These are phyloP conservation scores for Musca vetustissima DNA, from an alignment of 1,140 invertebrate species.

Conservation along the genomic window DNA sequence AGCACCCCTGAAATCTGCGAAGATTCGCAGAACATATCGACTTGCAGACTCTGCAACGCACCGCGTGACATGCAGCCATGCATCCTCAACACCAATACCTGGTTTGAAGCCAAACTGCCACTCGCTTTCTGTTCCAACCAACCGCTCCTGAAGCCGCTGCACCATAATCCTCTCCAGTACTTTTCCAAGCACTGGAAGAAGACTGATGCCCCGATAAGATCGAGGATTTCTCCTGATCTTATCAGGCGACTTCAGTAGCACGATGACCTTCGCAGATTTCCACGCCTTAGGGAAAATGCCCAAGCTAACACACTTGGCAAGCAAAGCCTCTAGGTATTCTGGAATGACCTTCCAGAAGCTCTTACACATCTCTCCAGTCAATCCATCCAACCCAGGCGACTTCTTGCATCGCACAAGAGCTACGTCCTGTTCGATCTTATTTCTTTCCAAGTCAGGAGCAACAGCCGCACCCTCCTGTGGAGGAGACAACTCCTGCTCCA, in stretches of 20 bases:
- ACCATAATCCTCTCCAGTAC: constrained; percentile 37
- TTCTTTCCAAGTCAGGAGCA: neutral
- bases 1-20: constrained; percentile 21
- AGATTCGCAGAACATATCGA: constrained; percentile 20
- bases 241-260: constrained; percentile 34
- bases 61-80: neutral
- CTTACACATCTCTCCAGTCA: constrained; percentile 18
- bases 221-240: constrained; percentile 1
- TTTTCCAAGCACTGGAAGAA: constrained; percentile 39
- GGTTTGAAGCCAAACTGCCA: constrained; percentile 14
- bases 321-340: neutral
- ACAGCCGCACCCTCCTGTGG: neutral
- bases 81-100: constrained; percentile 14
- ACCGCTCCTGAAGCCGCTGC: constrained; percentile 2
- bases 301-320: neutral
- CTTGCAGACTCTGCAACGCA: constrained; percentile 25
- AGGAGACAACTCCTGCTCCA: neutral
- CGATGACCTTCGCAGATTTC: constrained; percentile 35
- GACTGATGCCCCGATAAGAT: constrained; percentile 43
- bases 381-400: constrained; percentile 10
- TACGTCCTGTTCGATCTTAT: neutral
- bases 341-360: constrained; percentile 17
- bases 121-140: neutral
- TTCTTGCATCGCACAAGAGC: neutral
- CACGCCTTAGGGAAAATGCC: constrained; percentile 14